Conservation (phyloP, 2,888 invertebrate species). For the Ditula angustiorana region DNA sequence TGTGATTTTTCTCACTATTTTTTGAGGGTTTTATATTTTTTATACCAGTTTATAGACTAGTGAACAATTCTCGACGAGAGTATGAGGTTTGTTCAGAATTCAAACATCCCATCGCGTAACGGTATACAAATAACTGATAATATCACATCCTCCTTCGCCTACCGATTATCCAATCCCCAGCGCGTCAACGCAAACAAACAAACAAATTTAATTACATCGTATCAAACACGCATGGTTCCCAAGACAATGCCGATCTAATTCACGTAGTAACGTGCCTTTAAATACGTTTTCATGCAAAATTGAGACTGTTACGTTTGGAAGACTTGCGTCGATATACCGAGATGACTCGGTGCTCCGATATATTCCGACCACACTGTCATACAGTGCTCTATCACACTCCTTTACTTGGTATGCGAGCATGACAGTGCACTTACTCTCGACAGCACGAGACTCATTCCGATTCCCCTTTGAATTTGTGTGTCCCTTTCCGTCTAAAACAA, state of each 20-base stretch:
- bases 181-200: too few relatives aligned
- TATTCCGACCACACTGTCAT: background rate
- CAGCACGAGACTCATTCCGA: background rate
- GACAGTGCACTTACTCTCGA: background rate
- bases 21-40: too few relatives aligned
- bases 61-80: too few relatives aligned
- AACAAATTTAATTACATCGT: too few relatives aligned
- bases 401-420: background rate
- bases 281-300: constrained; percentile 22
- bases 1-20: too few relatives aligned
- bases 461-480: background rate
- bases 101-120: too few relatives aligned
- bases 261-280: constrained; percentile 6
- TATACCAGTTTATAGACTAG: too few relatives aligned
- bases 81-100: too few relatives aligned
- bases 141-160: too few relatives aligned
- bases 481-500: background rate
- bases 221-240: too few relatives aligned
- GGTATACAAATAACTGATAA: too few relatives aligned
- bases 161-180: too few relatives aligned
- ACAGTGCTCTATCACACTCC: background rate
- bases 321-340: constrained; percentile 56
- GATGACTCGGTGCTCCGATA: constrained; percentile 41
- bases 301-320: constrained; percentile 53
- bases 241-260: constrained; percentile 5